Evolutionary conservation across 2,888 invertebrate genomes (phyloP).

Genomic region (Cenopis cana): DNA sequence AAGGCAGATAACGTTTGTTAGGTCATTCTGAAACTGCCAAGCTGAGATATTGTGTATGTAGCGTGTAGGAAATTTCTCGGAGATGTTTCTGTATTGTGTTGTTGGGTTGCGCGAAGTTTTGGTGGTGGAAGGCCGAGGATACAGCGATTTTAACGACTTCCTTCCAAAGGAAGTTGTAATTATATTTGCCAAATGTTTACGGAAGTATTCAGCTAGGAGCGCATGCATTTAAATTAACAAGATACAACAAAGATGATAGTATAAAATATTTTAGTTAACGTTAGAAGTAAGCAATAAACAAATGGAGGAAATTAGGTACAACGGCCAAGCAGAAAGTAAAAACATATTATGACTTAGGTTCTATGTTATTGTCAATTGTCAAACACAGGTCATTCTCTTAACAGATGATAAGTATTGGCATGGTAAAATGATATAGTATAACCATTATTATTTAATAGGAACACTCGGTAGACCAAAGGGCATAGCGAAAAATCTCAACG

Average conservation of each 20-base stretch:
- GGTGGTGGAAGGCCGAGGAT: slow-evolving; percentile 22
- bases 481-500: too few species aligned
- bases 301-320: too few species aligned
- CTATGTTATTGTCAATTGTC: too few species aligned
- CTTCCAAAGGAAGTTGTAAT: slow-evolving; percentile 15
- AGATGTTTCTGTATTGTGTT: slow-evolving; percentile 38
- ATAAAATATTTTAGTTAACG: not conserved
- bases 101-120: slow-evolving; percentile 29
- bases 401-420: too few species aligned
- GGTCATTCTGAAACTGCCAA: not conserved
- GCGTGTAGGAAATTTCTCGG: slow-evolving; percentile 31
- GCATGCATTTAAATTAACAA: not conserved
- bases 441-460: too few species aligned
- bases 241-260: not conserved
- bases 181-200: slow-evolving; percentile 15
- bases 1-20: not conserved
- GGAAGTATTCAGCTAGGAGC: slow-evolving; percentile 6
- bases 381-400: too few species aligned
- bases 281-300: too few species aligned
- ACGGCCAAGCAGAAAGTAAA: too few species aligned
- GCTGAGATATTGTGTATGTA: slow-evolving; percentile 19
- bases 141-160: slow-evolving; percentile 27
- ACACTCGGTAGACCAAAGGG: too few species aligned
- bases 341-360: too few species aligned
- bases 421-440: too few species aligned